Percentiles rank a stretch among this genome's conserved stretches.
Evolutionary conservation across 1,140 invertebrate species (phyloP).

Genomic region (Bombus turneri): DNA sequence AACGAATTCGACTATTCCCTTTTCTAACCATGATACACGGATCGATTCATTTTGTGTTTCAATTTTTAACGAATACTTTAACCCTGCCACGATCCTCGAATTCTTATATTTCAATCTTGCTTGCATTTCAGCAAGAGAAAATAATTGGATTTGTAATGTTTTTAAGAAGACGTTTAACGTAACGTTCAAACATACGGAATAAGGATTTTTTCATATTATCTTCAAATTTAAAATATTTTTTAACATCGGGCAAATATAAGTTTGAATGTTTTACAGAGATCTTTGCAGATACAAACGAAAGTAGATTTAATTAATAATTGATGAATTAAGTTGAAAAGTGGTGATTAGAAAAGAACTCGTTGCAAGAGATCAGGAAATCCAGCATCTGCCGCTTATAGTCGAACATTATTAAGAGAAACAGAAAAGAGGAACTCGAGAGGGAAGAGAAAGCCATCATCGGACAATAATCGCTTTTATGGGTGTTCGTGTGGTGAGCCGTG

Average conservation of each 20-base stretch:
- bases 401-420: slow-evolving; percentile 67
- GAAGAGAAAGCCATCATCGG: slow-evolving; percentile 74
- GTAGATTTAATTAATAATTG: slow-evolving; percentile 9
- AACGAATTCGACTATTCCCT: neutral
- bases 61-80: too few relatives aligned
- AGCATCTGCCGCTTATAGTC: slow-evolving; percentile 68
- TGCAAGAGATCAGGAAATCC: slow-evolving; percentile 64
- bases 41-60: too few relatives aligned
- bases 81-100: too few relatives aligned
- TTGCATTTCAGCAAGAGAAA: too few relatives aligned
- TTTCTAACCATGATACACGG: too few relatives aligned
- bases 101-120: too few relatives aligned
- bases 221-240: too few relatives aligned
- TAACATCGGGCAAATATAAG: too few relatives aligned
- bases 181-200: too few relatives aligned
- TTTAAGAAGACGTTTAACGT: too few relatives aligned
- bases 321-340: neutral
- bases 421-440: slow-evolving; percentile 34
- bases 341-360: neutral
- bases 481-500: slow-evolving; percentile 74
- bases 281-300: neutral
- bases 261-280: neutral
- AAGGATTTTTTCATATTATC: neutral
- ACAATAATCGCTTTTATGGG: slow-evolving; percentile 79
- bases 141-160: too few relatives aligned